Evolutionary conservation across 2,888 invertebrate species (phyloP), one percentile per base, ranked within the genome.

Genomic region (Erpobdella octoculata): DNA sequence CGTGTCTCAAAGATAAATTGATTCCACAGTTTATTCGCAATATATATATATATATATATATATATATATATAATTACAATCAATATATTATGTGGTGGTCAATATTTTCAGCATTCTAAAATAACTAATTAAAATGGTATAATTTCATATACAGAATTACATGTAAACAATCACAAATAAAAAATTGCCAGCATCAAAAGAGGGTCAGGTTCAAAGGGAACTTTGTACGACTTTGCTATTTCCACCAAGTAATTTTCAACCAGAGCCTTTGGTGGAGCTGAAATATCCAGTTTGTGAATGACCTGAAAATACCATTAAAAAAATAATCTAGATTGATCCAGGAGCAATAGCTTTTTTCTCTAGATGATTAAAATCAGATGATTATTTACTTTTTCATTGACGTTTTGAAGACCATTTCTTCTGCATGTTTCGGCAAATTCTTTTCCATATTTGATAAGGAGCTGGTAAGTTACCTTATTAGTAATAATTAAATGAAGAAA

Each of bases 191-290:
- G 28, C 71, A 74, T 70, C 15, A 73, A 36, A 12, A 58, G 15
- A 15, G 73, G 74, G 66, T 75, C 74, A 36, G 96, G 94, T 76
- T 91, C 91, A 82, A 95, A 97, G 70, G 90, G 89, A 70, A 97
- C 89, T 82, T 92, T 90, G 80, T 92, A 95, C 79, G 90, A 91
- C 82, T 91, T 93, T 0, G 96, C 93, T 78, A 97, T 97, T 85
- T 95, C 95, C 12, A 77, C 72, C 76, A 78, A 71, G 70, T 78
- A 78, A 81, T 90, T 91, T 82, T 96, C 96, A 9, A 97, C 90
- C n/a, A 97, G 86, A 69, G 94, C 85, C 82, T 93, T 95, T 0
- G 95, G 92, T 1, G 96, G 96, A 48, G 93, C 92, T 78, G 93
- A 92, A 9, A 95, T 89, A 33, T 91, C 90, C 84, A 97, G 86